Conservation (phyloP, 2,113 vertebrate genomes). For the Acanthisitta chloris region DNA sequence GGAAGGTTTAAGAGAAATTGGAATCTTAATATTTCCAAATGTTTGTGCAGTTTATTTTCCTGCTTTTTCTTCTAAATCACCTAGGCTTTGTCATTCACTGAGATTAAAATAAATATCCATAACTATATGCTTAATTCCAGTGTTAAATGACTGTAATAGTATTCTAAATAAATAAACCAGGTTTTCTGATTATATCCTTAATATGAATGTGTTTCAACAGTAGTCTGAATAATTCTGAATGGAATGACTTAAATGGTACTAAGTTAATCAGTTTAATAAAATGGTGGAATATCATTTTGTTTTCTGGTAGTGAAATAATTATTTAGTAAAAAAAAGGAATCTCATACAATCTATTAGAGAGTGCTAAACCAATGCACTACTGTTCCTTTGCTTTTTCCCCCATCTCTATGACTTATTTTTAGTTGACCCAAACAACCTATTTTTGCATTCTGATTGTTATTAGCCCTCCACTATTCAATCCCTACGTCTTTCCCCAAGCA, state of each 20-base stretch:
- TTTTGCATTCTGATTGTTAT: neutral
- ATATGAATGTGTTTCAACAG: neutral
- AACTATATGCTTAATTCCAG: neutral
- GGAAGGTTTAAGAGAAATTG: neutral
- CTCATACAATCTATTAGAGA: neutral
- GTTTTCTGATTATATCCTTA: neutral
- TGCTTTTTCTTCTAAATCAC: neutral
- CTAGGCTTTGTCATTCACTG: neutral
- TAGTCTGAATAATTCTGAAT: neutral
- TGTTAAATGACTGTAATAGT: neutral
- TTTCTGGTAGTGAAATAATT: neutral
- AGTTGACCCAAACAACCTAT: neutral
- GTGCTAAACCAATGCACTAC: neutral
- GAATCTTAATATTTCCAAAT: neutral
- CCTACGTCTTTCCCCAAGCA: neutral
- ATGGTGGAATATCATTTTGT: neutral
- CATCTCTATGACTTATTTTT: neutral
- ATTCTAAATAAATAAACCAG: neutral
- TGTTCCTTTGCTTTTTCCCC: neutral
- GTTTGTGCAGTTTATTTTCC: neutral
- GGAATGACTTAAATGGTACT: neutral
- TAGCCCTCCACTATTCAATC: neutral
- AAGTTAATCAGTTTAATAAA: neutral
- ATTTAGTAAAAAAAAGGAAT: neutral
- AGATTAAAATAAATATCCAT: neutral